These are phyloP conservation scores for Petrocephalus schoutedeni DNA, from an alignment of 2,797 vertebrate genomes.

Conservation along the genomic window DNA sequence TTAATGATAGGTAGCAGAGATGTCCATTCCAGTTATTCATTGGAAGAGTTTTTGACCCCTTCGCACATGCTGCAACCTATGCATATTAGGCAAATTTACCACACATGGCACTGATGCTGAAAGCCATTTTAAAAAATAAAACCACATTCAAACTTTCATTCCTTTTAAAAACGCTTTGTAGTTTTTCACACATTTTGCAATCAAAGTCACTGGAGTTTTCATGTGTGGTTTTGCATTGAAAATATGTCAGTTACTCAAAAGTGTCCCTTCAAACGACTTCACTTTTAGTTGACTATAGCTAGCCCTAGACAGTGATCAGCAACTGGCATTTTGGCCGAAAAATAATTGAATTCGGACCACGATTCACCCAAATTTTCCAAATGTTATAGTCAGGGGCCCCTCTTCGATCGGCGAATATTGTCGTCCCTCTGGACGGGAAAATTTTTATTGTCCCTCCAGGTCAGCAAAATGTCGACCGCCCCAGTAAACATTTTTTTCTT, in stretches of 20 bases:
- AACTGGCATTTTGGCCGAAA: background rate
- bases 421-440: background rate
- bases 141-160: slow-evolving; percentile 15
- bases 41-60: background rate
- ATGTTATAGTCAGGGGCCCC: background rate
- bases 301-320: background rate
- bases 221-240: background rate
- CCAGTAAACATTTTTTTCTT: background rate
- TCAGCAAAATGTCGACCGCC: background rate
- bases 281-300: background rate
- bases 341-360: background rate
- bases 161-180: background rate
- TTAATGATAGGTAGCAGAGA: background rate
- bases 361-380: background rate
- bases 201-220: background rate
- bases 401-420: background rate
- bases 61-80: background rate
- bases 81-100: background rate
- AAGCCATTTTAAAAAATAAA: background rate
- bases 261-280: background rate
- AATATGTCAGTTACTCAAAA: background rate
- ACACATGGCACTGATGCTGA: background rate
- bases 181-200: slow-evolving; percentile 6
- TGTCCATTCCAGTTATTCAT: background rate
- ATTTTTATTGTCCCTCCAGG: background rate